A percentile compares a stretch with the other conserved stretches of the same genome.
phyloP scores from a whole-genome alignment of 2,797 vertebrate species.

The Ataeniobius toweri region DNA sequence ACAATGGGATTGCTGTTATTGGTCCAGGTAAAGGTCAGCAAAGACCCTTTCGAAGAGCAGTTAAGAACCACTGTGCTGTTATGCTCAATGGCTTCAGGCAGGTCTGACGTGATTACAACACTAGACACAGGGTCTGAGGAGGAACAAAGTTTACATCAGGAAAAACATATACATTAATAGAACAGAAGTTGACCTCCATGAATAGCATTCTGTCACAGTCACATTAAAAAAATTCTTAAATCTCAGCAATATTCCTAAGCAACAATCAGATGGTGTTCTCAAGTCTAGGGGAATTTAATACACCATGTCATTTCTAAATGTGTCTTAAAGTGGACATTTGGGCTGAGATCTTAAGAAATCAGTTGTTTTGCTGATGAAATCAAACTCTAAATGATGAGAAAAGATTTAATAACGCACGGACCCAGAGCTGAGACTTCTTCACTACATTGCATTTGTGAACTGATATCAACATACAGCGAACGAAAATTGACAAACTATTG shows the following conservation, averaged over 20 bases:
- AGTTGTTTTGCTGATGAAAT: neutral
- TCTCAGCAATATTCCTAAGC: neutral
- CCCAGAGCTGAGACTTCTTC: neutral
- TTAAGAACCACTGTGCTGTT: slow-evolving; percentile 66
- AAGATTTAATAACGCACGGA: neutral
- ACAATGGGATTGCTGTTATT: slow-evolving; percentile 23
- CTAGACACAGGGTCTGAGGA: slow-evolving; percentile 63
- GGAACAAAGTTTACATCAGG: neutral
- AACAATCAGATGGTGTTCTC: neutral
- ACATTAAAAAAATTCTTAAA: neutral
- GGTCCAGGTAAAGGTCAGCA: slow-evolving; percentile 66
- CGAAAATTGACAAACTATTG: neutral
- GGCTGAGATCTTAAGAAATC: neutral
- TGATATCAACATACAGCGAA: slow-evolving; percentile 7
- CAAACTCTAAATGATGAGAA: neutral
- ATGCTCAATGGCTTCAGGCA: slow-evolving; percentile 51
- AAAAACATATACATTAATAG: neutral
- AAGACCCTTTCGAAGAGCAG: slow-evolving; percentile 71
- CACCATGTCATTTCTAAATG: neutral
- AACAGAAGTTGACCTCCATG: neutral
- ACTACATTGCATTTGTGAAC: neutral
- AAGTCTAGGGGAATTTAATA: neutral
- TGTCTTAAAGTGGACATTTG: neutral
- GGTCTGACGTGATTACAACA: slow-evolving; percentile 39
- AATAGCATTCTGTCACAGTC: neutral